Evolutionary conservation across 2,113 vertebrate species (phyloP).

Genomic region (Buteo buteo): DNA sequence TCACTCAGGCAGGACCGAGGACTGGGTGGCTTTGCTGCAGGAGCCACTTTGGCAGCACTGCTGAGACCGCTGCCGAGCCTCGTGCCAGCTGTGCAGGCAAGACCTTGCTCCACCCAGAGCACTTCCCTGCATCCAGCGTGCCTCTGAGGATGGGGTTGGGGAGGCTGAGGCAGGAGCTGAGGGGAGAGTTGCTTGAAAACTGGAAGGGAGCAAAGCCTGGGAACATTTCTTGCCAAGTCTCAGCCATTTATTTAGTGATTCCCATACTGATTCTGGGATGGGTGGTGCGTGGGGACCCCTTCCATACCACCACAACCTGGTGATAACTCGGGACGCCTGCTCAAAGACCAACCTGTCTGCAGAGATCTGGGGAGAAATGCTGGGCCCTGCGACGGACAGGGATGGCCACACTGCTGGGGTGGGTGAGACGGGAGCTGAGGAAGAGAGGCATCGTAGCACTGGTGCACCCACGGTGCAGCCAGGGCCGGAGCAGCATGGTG

Average conservation of each 20-base stretch:
- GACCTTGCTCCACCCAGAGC: no score
- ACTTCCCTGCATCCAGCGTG: rapidly evolving
- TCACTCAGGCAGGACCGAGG: not conserved
- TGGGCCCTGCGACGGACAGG: rapidly evolving
- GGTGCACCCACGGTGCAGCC: not conserved
- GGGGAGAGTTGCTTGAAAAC: not conserved
- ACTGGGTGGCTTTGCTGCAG: rapidly evolving
- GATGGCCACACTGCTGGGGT: rapidly evolving
- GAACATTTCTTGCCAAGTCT: not conserved
- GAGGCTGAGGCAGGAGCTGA: not conserved
- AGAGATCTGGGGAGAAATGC: not conserved
- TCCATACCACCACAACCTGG: no score
- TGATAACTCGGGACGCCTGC: rapidly evolving
- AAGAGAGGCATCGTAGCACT: rapidly evolving
- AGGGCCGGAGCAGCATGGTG: not conserved
- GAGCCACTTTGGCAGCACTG: not conserved
- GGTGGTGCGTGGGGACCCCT: not conserved
- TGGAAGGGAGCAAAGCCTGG: not conserved
- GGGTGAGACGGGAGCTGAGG: rapidly evolving
- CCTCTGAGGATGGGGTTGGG: rapidly evolving
- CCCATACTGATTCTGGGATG: rapidly evolving
- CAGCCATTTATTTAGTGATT: not conserved
- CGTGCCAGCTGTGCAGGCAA: no score
- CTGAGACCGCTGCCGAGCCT: not conserved
- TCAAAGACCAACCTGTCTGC: not conserved